Base-by-base conservation (phyloP, 1,140 invertebrate species). In the Drosophila erecta region DNA sequence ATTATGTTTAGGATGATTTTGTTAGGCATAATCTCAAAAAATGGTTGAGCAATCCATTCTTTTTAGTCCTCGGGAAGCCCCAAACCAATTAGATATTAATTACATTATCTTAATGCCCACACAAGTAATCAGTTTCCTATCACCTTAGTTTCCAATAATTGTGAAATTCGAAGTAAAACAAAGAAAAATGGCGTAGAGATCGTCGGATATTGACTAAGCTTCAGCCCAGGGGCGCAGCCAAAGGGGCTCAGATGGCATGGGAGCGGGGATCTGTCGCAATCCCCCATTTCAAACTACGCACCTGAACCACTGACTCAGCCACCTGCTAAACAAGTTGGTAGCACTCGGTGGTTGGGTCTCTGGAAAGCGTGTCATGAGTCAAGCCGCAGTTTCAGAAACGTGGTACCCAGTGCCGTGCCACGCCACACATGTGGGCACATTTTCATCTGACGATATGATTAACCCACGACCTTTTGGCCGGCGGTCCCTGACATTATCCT, bases 81-180 rank as follows among this genome's bases (percentile, higher is more conserved):
- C 24, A 49, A 20, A 46, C 33, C 40, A 33, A 33, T 47, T 10
- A 27, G 14, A 37, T 57, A 53, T 41, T 46, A 44, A 61, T 73
- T 81, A 66, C 49, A 59, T 59, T 43, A 66, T 46, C 64, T 66
- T 57, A 44, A 81, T 76, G 49, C 65, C 67, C 67, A 70, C 62
- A 59, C 53, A 57, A 44, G 47, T 27, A 77, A 75, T 62, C 72
- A 50, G 64, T 81, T 85, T 58, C 22, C 62, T 71, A 53, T 70
- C 51, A 30, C 74, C 69, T 62, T 50, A 66, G 77, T 87, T 86
- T 86, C 65, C 79, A 79, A 46, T 58, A 61, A 86, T 86, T 86
- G 81, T 76, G 81, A 86, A 86, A 86, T 86, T 51, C 30, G 43
- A 61, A 64, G 53, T 33, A 60, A 66, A 57, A 64, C 44, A 74